Conservation (phyloP, 2,797 vertebrate genomes). For the Rhinophrynus dorsalis region DNA sequence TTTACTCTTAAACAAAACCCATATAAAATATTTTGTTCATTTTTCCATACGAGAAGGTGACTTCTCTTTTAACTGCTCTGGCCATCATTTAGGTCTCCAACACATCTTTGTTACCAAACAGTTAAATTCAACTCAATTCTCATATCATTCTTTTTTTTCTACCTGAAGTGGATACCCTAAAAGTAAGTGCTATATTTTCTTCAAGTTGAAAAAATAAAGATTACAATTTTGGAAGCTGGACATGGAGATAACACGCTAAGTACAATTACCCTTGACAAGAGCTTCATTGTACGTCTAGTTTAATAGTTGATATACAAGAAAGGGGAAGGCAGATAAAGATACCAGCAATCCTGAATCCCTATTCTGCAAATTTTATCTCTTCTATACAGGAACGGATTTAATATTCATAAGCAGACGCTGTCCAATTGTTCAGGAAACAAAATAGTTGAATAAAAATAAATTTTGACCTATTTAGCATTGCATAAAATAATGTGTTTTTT, state of each 20-base stretch:
- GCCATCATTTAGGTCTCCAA: no score
- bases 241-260: background rate
- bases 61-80: no score
- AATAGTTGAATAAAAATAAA: background rate
- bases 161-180: background rate
- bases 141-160: no score
- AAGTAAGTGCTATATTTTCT: background rate
- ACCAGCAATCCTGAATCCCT: background rate
- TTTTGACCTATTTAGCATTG: background rate
- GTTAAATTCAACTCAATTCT: no score
- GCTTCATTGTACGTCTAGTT: background rate
- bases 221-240: slow-evolving; percentile 13
- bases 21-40: no score
- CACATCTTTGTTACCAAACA: no score
- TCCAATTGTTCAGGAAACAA: background rate
- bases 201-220: background rate
- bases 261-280: background rate
- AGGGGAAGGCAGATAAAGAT: background rate
- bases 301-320: slow-evolving; percentile 15
- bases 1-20: no score
- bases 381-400: slow-evolving; percentile 10
- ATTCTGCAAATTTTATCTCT: slow-evolving; percentile 27
- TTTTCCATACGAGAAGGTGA: no score
- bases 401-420: slow-evolving; percentile 17
- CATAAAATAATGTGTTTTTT: background rate